A percentile compares a stretch with the other conserved stretches of the same genome.
These are phyloP conservation scores for Clarias pachynema DNA, from an alignment of 2,797 vertebrate species.

Conservation along the genomic window DNA sequence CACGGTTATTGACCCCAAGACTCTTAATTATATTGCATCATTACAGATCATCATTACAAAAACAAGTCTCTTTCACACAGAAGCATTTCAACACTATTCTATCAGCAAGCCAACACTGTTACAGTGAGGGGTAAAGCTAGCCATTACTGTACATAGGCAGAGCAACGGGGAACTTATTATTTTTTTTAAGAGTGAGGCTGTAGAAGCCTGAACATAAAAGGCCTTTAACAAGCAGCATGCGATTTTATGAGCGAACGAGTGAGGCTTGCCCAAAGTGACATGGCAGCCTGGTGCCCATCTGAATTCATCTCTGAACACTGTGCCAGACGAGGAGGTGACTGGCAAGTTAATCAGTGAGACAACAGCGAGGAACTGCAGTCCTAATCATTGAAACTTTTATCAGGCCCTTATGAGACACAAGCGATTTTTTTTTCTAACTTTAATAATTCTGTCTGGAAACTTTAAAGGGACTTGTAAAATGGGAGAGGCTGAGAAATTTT, in stretches of 20 bases:
- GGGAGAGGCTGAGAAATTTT: constrained; percentile 54
- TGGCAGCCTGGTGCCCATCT: constrained; percentile 39
- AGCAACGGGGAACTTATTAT: neutral
- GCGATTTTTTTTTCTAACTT: constrained; percentile 29
- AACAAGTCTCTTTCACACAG: constrained; percentile 40
- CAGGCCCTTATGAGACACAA: constrained; percentile 46
- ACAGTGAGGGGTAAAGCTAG: constrained; percentile 37
- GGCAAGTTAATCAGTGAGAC: constrained; percentile 42
- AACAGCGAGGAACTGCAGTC: constrained; percentile 22
- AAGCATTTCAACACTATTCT: constrained; percentile 35
- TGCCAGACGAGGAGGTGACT: constrained; percentile 17
- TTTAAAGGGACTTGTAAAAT: constrained; percentile 63
- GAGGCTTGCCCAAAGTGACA: constrained; percentile 50
- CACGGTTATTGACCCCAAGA: constrained; percentile 23
- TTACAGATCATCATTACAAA: constrained; percentile 28
- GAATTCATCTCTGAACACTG: constrained; percentile 39
- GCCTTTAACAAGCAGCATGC: constrained; percentile 46
- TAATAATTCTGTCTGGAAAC: constrained; percentile 57
- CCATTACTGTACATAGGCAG: constrained; percentile 26
- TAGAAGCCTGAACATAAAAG: constrained; percentile 48
- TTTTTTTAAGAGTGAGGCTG: constrained; percentile 25
- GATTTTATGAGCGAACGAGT: constrained; percentile 53
- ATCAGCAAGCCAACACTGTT: constrained; percentile 17
- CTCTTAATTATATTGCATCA: constrained; percentile 40
- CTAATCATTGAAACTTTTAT: constrained; percentile 43